A percentile compares a stretch with the other conserved stretches of the same genome.
Evolutionary conservation across 2,113 vertebrate species (phyloP).

Genomic region (Tragelaphus strepsiceros): DNA sequence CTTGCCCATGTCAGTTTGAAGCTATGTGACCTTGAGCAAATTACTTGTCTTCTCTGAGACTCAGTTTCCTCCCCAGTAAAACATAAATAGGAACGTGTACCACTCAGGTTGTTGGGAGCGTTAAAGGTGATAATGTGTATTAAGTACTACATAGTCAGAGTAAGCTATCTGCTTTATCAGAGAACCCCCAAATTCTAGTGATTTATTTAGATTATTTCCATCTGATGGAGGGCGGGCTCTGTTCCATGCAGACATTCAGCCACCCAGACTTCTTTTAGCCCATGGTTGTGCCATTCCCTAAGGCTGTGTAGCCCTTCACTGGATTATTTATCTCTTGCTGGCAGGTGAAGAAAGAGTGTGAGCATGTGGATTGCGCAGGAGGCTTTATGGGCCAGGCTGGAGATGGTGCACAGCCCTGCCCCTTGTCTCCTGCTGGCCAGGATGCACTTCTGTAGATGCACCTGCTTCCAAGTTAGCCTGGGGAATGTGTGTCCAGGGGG

Average conservation of each 20-base stretch:
- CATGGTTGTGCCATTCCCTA: background rate
- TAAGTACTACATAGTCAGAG: background rate
- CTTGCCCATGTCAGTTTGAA: background rate
- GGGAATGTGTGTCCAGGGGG: background rate
- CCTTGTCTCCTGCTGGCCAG: background rate
- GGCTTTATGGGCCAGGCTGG: background rate
- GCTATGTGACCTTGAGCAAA: background rate
- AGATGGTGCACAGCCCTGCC: background rate
- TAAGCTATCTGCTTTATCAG: background rate
- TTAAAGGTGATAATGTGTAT: background rate
- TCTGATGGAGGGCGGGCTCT: background rate
- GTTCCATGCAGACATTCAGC: background rate
- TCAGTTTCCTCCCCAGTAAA: background rate
- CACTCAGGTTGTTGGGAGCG: background rate
- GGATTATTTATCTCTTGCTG: background rate
- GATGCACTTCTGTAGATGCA: background rate
- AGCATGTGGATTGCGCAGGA: background rate
- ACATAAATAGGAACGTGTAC: background rate
- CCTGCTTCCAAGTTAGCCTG: background rate
- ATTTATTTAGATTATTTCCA: background rate
- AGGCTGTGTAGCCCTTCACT: background rate
- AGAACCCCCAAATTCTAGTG: background rate
- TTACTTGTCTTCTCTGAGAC: background rate
- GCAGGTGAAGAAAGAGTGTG: background rate
- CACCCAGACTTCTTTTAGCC: background rate